Base-by-base conservation (phyloP, 2,797 vertebrate species). In the Lithobates sylvaticus region DNA sequence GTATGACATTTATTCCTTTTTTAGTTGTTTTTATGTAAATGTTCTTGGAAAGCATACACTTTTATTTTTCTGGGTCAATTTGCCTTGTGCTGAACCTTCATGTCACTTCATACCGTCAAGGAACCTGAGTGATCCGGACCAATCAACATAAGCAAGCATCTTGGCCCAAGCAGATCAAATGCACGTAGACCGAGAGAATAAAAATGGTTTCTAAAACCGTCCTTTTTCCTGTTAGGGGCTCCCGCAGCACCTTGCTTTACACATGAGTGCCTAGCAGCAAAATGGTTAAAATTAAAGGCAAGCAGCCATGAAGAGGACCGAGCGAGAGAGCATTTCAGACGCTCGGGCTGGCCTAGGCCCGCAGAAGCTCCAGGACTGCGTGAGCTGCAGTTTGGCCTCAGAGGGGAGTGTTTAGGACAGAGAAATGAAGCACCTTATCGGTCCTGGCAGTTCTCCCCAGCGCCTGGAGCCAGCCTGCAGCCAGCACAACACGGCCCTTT, bases 371-470 rank as follows among this genome's bases (percentile, higher is more conserved):
- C 81, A 76, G 58, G 83, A 65, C 87, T 83, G 61, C 58, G 68
- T n/a, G 75, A 74, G 84, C 73, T 83, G 79, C 70, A 78, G 71
- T 82, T 76, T 83, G 81, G 84, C 75, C 81, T 83, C 86, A 27
- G 69, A 86, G 80, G 84, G 84, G 80, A 83, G 80, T 83, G 79
- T 78, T 86, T 87, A 87, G 86, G 86, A 87, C 86, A 87, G 75
- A 87, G 86, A 84, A 87, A 80, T 84, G 86, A 87, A 87, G 81
- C 86, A 87, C 86, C 86, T 87, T 87, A 87, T 87, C 86, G 76
- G 86, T 87, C 86, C 81, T 87, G 86, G 86, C 86, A 87, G 86
- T 84, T 87, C 76, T 81, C 86, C 86, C 76, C 81, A 87, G 76
- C 71, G 86, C 86, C 86, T 87, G 81, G 81, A 87, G 86, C 81